Conservation (phyloP, 2,113 vertebrate species). For the Alosa alosa region DNA sequence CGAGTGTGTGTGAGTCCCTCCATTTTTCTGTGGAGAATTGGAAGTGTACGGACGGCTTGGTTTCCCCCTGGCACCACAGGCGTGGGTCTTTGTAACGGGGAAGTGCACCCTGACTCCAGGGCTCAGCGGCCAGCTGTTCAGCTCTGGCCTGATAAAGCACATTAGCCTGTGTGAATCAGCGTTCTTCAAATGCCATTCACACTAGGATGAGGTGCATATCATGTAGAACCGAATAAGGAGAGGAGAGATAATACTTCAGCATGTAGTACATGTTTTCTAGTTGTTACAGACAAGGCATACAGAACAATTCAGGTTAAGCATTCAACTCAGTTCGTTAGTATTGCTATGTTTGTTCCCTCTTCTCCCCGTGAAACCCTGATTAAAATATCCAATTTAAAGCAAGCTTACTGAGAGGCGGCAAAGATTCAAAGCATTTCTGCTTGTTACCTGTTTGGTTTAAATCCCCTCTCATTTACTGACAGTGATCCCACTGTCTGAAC, state of each 20-base stretch:
- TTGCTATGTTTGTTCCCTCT: not conserved
- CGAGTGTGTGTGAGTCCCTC: constrained; percentile 4
- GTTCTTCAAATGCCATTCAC: too few species aligned
- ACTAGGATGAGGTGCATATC: too few species aligned
- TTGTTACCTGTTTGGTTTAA: constrained; percentile 29
- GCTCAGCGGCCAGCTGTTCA: too few species aligned
- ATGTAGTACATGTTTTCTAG: too few species aligned
- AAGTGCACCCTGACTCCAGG: not conserved
- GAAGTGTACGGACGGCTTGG: not conserved
- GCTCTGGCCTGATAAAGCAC: too few species aligned
- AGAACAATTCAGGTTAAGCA: not conserved
- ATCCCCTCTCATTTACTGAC: constrained; percentile 35
- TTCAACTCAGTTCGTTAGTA: not conserved
- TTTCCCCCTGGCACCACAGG: not conserved
- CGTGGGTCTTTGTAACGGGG: not conserved
- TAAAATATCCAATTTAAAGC: constrained; percentile 1
- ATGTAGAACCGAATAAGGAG: too few species aligned
- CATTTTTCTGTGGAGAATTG: not conserved
- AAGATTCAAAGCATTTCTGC: constrained; percentile 16
- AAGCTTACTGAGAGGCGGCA: not conserved
- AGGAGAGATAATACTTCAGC: too few species aligned
- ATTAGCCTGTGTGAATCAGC: too few species aligned
- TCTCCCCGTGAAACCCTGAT: not conserved
- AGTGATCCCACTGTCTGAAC: constrained; percentile 28
- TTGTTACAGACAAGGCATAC: not conserved